A percentile compares a stretch with the other conserved stretches of the same genome.
phyloP scores from a whole-genome alignment of 2,113 vertebrate genomes.

The Hippocampus guttulatus region DNA sequence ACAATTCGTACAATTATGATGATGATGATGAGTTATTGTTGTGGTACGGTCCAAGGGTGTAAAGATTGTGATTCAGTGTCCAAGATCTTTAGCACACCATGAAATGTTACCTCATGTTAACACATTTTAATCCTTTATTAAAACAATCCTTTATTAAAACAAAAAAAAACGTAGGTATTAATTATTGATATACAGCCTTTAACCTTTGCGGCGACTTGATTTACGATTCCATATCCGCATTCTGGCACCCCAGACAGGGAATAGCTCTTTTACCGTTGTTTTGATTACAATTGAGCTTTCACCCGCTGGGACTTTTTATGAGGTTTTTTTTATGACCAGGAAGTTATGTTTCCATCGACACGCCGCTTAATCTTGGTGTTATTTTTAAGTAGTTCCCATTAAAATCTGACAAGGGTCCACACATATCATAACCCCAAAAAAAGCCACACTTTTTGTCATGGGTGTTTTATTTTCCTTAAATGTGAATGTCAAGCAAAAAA shows the following conservation, averaged over 20 bases:
- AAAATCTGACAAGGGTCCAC: neutral
- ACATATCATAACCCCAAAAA: neutral
- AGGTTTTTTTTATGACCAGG: neutral
- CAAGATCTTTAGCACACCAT: neutral
- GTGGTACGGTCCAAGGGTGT: too few species aligned
- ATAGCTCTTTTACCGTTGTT: neutral
- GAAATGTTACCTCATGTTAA: neutral
- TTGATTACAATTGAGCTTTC: neutral
- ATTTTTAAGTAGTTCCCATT: neutral
- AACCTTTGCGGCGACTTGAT: neutral
- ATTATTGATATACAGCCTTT: neutral
- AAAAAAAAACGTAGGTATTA: neutral
- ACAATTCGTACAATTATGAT: too few species aligned
- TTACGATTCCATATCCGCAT: neutral
- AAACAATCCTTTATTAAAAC: neutral
- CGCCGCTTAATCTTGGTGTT: neutral
- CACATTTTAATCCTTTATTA: neutral
- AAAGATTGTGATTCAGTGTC: too few species aligned
- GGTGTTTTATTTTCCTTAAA: neutral
- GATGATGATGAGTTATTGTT: too few species aligned
- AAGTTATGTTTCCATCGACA: constrained; percentile 1
- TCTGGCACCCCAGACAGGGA: neutral
- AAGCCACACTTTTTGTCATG: neutral
- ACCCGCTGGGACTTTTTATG: neutral
- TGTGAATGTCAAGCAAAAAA: too few species aligned